A percentile compares a stretch with the other conserved stretches of the same genome.
phyloP scores from a whole-genome alignment of 2,113 vertebrate genomes.

The Ceratotherium simum region DNA sequence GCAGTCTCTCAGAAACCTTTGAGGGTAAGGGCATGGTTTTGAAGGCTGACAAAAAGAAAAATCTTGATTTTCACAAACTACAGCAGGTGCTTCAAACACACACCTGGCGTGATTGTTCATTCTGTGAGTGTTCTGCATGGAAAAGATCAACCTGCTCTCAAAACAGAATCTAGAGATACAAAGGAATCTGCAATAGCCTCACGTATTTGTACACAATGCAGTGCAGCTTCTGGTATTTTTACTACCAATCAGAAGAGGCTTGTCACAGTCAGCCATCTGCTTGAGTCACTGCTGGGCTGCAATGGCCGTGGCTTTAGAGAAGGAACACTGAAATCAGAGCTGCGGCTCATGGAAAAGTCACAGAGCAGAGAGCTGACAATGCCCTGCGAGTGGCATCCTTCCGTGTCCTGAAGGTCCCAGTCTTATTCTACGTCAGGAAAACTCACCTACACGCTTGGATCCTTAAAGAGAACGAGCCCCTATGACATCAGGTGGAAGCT shows the following conservation, averaged over 20 bases:
- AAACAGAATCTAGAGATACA: conserved; percentile 66
- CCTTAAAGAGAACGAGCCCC: neutral
- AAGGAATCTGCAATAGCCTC: conserved; percentile 67
- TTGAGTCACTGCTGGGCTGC: conserved; percentile 51
- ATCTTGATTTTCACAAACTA: conserved; percentile 20
- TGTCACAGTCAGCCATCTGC: conserved; percentile 70
- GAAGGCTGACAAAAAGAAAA: neutral
- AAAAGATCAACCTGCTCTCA: conserved; percentile 52
- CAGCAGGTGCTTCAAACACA: conserved; percentile 43
- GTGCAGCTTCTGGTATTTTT: conserved; percentile 68
- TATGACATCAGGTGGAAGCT: conserved; percentile 46
- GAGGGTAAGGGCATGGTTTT: neutral
- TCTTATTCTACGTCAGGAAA: conserved; percentile 23
- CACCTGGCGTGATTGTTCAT: conserved; percentile 50
- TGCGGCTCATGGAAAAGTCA: neutral
- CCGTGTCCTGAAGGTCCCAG: neutral
- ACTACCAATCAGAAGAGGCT: conserved; percentile 55
- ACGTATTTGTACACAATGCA: conserved; percentile 59
- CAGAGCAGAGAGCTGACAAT: neutral
- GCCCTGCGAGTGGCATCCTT: neutral
- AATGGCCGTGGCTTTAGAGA: neutral
- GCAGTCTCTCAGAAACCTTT: conserved; percentile 41
- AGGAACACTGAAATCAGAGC: conserved; percentile 25
- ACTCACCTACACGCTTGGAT: neutral
- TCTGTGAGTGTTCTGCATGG: conserved; percentile 49